These are phyloP conservation scores for Mechanitis mazaeus DNA, from an alignment of 2,888 invertebrate species.

Conservation along the genomic window DNA sequence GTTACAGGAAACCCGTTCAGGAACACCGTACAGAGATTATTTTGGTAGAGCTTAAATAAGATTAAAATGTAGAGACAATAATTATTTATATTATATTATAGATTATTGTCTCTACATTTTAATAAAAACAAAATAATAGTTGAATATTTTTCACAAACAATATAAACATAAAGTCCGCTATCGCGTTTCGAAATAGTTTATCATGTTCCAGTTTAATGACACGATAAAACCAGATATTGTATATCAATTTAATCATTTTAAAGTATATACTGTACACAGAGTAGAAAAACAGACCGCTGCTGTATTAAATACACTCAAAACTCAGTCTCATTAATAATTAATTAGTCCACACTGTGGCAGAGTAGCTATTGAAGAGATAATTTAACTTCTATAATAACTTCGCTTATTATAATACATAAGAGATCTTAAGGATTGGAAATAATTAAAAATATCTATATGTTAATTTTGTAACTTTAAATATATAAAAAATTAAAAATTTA, in stretches of 20 bases:
- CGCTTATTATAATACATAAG: neutral
- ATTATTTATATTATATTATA: no score
- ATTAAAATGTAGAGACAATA: neutral
- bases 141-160: conserved; percentile 16
- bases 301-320: conserved; percentile 11
- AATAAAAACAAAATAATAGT: neutral
- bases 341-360: conserved; percentile 12
- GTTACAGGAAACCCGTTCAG: neutral
- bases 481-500: neutral
- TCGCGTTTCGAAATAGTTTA: conserved; percentile 53
- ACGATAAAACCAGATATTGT: conserved; percentile 63
- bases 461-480: no score
- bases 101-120: neutral
- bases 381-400: neutral
- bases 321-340: conserved; percentile 21
- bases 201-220: conserved; percentile 62
- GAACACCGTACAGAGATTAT: neutral
- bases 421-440: no score
- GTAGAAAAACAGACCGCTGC: conserved; percentile 31
- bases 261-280: conserved; percentile 9
- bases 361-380: neutral
- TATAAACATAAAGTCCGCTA: conserved; percentile 31
- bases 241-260: conserved; percentile 48
- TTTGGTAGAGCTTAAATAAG: neutral
- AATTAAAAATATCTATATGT: no score